Percentiles rank a stretch among this genome's conserved stretches.
Evolutionary conservation across 1,140 invertebrate species (phyloP).

Genomic region (Colletes gigas): DNA sequence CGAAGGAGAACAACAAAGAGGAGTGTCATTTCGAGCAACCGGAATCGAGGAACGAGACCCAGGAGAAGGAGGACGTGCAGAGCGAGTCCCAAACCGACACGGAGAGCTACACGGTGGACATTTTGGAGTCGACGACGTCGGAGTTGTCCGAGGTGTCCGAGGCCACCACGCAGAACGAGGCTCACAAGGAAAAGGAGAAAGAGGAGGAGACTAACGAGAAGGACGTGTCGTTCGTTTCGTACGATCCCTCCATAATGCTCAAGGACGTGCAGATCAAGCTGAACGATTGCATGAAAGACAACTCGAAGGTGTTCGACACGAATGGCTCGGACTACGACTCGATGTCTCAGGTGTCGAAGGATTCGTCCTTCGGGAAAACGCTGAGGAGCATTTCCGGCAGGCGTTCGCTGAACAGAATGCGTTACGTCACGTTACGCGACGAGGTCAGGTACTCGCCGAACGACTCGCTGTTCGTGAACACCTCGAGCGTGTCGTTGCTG

Average conservation of each 20-base stretch:
- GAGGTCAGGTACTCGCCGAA: conserved; percentile 68
- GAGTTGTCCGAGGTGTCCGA: conserved; percentile 60
- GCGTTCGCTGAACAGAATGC: conserved; percentile 66
- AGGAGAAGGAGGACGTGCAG: conserved; percentile 54
- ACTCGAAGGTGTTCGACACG: conserved; percentile 61
- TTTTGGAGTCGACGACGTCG: conserved; percentile 69
- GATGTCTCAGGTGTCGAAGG: conserved; percentile 47
- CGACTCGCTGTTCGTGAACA: conserved; percentile 73
- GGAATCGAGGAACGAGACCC: conserved; percentile 25
- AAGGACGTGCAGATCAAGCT: conserved; percentile 74
- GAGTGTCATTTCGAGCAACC: neutral
- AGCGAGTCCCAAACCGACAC: conserved; percentile 53
- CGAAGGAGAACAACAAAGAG: conserved; percentile 11
- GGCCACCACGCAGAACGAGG: conserved; percentile 27
- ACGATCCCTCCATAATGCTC: conserved; percentile 70
- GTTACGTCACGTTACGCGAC: conserved; percentile 69
- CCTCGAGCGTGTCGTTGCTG: conserved; percentile 60
- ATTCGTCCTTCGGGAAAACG: conserved; percentile 72
- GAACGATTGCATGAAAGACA: conserved; percentile 74
- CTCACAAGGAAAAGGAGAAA: conserved; percentile 51
- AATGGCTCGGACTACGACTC: conserved; percentile 44
- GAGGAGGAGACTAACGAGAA: conserved; percentile 25
- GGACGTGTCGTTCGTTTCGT: conserved; percentile 65
- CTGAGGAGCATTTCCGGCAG: conserved; percentile 72
- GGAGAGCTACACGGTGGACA: conserved; percentile 65